Base-by-base conservation (phyloP, 2,113 vertebrate species). In the Takifugu bimaculatus region DNA sequence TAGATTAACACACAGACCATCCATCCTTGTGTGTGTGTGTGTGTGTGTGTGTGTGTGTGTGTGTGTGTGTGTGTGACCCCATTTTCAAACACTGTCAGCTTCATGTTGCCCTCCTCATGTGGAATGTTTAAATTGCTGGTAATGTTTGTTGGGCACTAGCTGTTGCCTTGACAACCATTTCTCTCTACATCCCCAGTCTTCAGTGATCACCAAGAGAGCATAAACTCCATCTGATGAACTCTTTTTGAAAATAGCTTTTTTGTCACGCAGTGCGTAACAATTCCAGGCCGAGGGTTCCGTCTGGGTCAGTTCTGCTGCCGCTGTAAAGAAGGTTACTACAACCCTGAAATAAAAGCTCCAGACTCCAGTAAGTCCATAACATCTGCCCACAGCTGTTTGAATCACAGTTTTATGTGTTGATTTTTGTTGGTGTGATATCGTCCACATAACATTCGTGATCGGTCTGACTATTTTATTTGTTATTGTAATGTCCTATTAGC, bases 271-370 rank as follows among this genome's bases (percentile, higher is more conserved):
- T 99, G 96, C 47, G 35, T 94, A 43, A 87, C 93, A 0, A 83
- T 93, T 74, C 87, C 91, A 52, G 91, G 83, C 50, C 88, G 49
- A 0, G 92, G 95, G n/a, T 95, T 98, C 53, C 79, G 93, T 27
- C 88, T 99, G 45, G 95, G 94, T 66, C 93, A 86, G 79, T 97
- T 97, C 85, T 88, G 91, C 86, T 99, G 97, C 74, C 87, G 75
- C 57, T 98, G 97, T 80, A 93, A 83, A 74, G 91, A 92, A 1
- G 97, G 97, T 13, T 99, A 90, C 84, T 98, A 94, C 2, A 80
- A 92, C 60, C 77, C 85, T 0, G 52, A 79, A 3, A 20, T 64
- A 12, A 14, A 1, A 3, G 54, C 60, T 29, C 4, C 35, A 65
- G 64, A 80, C 65, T 59, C 84, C 35, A 51, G 91, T 91, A 84